phyloP scores from a whole-genome alignment of 2,113 vertebrate genomes.

The Embiotoca jacksoni region DNA sequence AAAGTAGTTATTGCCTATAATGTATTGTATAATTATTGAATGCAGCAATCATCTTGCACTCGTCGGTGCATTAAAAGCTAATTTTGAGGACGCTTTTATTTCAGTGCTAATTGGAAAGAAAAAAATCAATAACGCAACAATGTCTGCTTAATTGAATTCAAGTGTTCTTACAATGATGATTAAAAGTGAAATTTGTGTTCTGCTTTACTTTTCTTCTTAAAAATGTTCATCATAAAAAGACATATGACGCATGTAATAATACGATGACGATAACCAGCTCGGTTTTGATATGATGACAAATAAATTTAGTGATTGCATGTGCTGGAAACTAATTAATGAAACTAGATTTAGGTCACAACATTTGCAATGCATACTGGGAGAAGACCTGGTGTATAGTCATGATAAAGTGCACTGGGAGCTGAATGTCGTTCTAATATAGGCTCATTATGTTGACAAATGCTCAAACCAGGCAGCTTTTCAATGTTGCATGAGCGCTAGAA shows the following conservation, averaged over 20 bases:
- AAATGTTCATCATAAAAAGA: not conserved
- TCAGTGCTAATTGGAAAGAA: slow-evolving; percentile 1
- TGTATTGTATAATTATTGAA: not conserved
- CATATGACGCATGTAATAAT: not conserved
- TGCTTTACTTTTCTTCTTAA: not conserved
- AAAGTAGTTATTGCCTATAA: not conserved
- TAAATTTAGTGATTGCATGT: slow-evolving; percentile 13
- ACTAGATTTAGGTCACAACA: slow-evolving; percentile 44
- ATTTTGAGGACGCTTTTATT: not conserved
- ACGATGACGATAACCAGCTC: slow-evolving; percentile 1
- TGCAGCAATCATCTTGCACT: no score
- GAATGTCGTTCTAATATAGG: slow-evolving; percentile 52
- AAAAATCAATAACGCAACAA: not conserved
- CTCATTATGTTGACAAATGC: slow-evolving; percentile 77
- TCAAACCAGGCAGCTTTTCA: slow-evolving; percentile 58
- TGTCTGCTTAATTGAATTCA: not conserved
- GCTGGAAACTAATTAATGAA: slow-evolving; percentile 26
- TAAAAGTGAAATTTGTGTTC: not conserved
- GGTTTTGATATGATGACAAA: slow-evolving; percentile 22
- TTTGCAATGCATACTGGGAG: slow-evolving; percentile 41
- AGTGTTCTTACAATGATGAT: not conserved
- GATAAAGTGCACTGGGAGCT: slow-evolving; percentile 52
- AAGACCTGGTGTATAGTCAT: slow-evolving; percentile 25
- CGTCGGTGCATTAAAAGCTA: no score
- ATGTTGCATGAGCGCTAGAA: slow-evolving; percentile 60